A percentile compares a stretch with the other conserved stretches of the same genome.
These are phyloP conservation scores for Chelonoidis abingdonii DNA, from an alignment of 2,113 vertebrate genomes.

Conservation along the genomic window DNA sequence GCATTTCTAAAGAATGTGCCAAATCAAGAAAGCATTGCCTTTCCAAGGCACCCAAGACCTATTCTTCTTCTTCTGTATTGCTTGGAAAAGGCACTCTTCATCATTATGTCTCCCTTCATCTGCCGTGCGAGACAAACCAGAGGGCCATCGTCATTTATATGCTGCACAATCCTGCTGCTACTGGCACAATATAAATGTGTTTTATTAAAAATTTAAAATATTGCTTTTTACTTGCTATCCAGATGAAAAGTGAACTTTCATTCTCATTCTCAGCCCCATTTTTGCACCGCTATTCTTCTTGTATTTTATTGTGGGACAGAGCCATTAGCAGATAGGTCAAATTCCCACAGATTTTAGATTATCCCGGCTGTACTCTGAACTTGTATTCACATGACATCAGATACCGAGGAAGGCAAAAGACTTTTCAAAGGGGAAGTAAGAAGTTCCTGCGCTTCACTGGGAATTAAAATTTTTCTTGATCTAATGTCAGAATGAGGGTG, in stretches of 20 bases:
- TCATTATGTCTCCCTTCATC: slow-evolving; percentile 62
- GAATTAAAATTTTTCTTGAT: slow-evolving; percentile 69
- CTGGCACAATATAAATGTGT: slow-evolving; percentile 70
- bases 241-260: slow-evolving; percentile 75
- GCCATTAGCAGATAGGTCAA: slow-evolving; percentile 52
- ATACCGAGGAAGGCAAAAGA: slow-evolving; percentile 45
- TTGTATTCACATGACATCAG: slow-evolving; percentile 60
- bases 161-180: slow-evolving; percentile 32
- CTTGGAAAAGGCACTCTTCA: slow-evolving; percentile 32
- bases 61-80: slow-evolving; percentile 55
- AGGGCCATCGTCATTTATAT: slow-evolving; percentile 71
- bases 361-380: slow-evolving; percentile 50
- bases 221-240: slow-evolving; percentile 77
- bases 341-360: slow-evolving; percentile 64
- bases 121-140: slow-evolving; percentile 47
- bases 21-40: slow-evolving; percentile 57
- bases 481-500: slow-evolving; percentile 58
- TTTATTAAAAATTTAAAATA: slow-evolving; percentile 84
- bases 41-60: slow-evolving; percentile 41
- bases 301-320: slow-evolving; percentile 6
- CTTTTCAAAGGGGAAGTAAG: slow-evolving; percentile 63
- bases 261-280: slow-evolving; percentile 40
- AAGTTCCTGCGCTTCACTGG: slow-evolving; percentile 21
- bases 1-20: slow-evolving; percentile 39
- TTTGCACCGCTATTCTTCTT: slow-evolving; percentile 58